phyloP scores from a whole-genome alignment of 2,797 vertebrate genomes.

The Ctenopoma multispine region DNA sequence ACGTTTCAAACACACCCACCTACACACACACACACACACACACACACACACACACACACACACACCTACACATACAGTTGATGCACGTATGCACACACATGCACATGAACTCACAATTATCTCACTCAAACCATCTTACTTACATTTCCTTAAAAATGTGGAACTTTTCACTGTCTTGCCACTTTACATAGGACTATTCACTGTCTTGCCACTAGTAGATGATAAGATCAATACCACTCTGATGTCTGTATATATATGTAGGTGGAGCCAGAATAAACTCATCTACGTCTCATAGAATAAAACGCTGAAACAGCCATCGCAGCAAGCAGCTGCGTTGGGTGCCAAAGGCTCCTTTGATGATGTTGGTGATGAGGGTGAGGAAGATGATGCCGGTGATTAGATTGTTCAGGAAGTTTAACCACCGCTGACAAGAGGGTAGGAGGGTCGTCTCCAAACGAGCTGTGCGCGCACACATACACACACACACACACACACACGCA shows the following conservation, averaged over 20 bases:
- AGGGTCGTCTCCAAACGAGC: constrained; percentile 70
- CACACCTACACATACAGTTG: neutral
- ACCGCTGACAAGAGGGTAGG: constrained; percentile 66
- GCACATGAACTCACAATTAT: neutral
- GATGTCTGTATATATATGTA: too few relatives aligned
- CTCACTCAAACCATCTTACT: too few relatives aligned
- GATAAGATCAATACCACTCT: too few relatives aligned
- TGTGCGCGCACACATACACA: constrained; percentile 40
- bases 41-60: neutral
- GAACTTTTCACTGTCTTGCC: too few relatives aligned
- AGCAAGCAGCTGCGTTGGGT: constrained; percentile 80
- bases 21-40: constrained; percentile 13
- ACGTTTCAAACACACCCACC: constrained; percentile 57
- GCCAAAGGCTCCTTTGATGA: constrained; percentile 76
- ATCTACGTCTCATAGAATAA: constrained; percentile 54
- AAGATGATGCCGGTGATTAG: constrained; percentile 74
- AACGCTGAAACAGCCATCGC: constrained; percentile 75
- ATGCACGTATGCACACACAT: neutral
- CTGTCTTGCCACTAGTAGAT: neutral
- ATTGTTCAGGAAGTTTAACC: constrained; percentile 80
- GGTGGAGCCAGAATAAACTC: too few relatives aligned
- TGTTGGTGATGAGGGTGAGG: constrained; percentile 73
- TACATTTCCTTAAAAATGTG: too few relatives aligned
- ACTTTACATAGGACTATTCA: too few relatives aligned
- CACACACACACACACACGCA: constrained; percentile 20